Evolutionary conservation across 1,140 invertebrate species (phyloP).

Genomic region (Cotesia glomerata): DNA sequence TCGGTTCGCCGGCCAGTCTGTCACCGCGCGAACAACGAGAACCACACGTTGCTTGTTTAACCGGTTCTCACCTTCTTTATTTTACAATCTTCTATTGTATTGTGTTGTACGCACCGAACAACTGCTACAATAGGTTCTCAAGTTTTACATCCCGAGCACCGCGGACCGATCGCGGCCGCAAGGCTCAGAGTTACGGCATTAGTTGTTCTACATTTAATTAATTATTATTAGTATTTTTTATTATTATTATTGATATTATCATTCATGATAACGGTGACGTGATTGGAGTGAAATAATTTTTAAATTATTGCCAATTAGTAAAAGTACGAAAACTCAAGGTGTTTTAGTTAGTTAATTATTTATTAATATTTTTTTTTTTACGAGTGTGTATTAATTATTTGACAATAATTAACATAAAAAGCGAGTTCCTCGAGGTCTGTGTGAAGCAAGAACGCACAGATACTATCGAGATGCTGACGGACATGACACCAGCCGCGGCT

Average conservation of each 20-base stretch:
- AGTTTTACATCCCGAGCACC: too few species aligned
- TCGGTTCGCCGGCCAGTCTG: constrained; percentile 58
- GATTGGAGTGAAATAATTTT: too few species aligned
- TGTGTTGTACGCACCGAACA: background rate
- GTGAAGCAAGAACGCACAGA: constrained; percentile 22
- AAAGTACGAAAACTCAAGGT: background rate
- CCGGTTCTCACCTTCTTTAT: constrained; percentile 46
- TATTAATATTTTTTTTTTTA: background rate
- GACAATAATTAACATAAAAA: background rate
- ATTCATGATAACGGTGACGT: too few species aligned
- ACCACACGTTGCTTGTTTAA: constrained; percentile 51
- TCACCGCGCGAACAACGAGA: constrained; percentile 62
- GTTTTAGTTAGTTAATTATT: background rate
- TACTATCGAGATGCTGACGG: constrained; percentile 56
- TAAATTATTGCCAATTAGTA: too few species aligned
- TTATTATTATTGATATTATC: too few species aligned
- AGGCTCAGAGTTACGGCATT: too few species aligned
- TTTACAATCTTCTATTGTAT: background rate
- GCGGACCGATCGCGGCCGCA: too few species aligned
- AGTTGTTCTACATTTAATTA: too few species aligned
- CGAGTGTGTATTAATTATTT: constrained; percentile 15
- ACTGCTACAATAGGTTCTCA: too few species aligned
- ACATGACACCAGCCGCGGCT: constrained; percentile 62
- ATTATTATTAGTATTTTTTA: too few species aligned
- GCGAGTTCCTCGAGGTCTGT: too few species aligned